These are phyloP conservation scores for Phalanger gymnotis DNA, from an alignment of 2,797 vertebrate species.

Conservation along the genomic window DNA sequence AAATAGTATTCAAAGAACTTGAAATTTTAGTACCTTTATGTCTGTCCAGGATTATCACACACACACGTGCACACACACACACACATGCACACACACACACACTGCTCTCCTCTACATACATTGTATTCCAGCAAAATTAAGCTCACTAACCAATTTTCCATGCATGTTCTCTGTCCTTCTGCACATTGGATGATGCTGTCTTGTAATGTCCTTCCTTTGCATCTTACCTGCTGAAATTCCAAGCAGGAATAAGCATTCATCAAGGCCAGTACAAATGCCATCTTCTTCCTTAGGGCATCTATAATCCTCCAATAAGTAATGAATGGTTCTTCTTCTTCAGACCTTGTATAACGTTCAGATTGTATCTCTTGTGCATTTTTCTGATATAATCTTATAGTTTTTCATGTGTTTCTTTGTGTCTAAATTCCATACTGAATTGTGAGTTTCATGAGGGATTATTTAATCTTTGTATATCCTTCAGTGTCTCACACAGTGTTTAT, in stretches of 20 bases:
- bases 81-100: too few relatives aligned
- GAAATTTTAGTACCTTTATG: background rate
- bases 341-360: background rate
- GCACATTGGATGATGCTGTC: background rate
- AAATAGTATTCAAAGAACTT: background rate
- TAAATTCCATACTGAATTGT: background rate
- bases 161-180: background rate
- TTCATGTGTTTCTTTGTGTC: background rate
- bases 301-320: background rate
- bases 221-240: background rate
- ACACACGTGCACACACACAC: too few relatives aligned
- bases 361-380: background rate
- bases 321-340: background rate
- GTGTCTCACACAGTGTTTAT: background rate
- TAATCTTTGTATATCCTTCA: background rate
- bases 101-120: too few relatives aligned
- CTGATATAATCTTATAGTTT: background rate
- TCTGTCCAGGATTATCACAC: background rate
- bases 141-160: background rate
- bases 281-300: background rate
- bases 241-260: too few relatives aligned
- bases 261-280: background rate
- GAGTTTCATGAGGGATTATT: background rate
- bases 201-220: background rate
- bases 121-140: too few relatives aligned